Base-by-base conservation (phyloP, 2,888 invertebrate genomes). In the Trichopoda pennipes region DNA sequence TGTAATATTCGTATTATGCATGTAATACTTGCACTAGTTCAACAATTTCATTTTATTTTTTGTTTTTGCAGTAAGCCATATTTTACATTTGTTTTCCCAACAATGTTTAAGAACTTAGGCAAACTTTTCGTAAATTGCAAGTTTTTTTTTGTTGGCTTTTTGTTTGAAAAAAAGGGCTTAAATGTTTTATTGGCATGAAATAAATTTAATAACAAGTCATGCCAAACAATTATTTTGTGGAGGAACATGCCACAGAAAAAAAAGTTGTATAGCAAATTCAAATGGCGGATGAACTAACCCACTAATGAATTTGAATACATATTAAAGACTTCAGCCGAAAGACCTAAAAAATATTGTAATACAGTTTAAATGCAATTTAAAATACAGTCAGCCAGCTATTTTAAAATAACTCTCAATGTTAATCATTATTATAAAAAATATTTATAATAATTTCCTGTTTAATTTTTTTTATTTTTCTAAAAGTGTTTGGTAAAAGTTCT, bases 41-140 rank as follows among this genome's bases (percentile, higher is more conserved):
- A 66, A 35, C 76, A 72, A 78, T 66, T 72, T 78, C 17, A 38
- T 55, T 53, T 21, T 19, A 10, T 53, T 6, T 55, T 69, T 19
- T 53, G 10, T 68, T 68, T 58, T 69, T 63, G 63, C 74, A 69
- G 58, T 44, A 70, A 56, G 44, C 56, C 73, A 69, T 68, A 77
- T 77, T 77, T 77, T 69, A 66, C 68, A 69, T 47, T 70, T 69
- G 63, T 81, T 81, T 77, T 35, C 35, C 66, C 73, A 61, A 77
- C 69, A 81, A 74, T 69, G 32, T 77, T 74, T 74, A 81, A 81
- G 74, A 81, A 81, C 78, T 78, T 74, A 47, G 69, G 49, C 64
- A 74, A 81, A 81, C 69, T 80, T 75, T 74, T 68, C 44, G 3
- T 47, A 63, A 75, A 64, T 53, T 76, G 28, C 61, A 61, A 61